Evolutionary conservation across 2,888 invertebrate genomes (phyloP).

Genomic region (Spatulosminthurus flaviceps): DNA sequence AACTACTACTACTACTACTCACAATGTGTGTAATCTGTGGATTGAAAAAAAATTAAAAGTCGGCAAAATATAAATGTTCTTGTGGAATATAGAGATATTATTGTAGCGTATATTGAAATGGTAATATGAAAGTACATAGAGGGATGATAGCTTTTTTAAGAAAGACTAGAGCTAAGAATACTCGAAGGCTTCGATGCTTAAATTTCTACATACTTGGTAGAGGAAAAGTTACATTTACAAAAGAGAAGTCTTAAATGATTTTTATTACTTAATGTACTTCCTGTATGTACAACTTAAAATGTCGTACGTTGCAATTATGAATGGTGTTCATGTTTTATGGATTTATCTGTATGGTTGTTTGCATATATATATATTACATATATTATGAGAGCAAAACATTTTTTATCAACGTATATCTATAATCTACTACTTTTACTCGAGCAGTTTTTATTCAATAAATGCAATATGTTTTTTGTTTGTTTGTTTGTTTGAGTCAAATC

Average conservation of each 20-base stretch:
- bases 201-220: background rate
- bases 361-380: background rate
- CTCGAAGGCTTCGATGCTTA: conserved; percentile 14
- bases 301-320: conserved; percentile 33
- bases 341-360: conserved; percentile 4
- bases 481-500: conserved; percentile 19
- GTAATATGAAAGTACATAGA: background rate
- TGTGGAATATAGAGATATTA: background rate
- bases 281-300: conserved; percentile 15
- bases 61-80: too few relatives aligned
- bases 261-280: conserved; percentile 18
- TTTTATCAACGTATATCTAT: too few relatives aligned
- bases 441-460: background rate
- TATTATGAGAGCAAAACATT: too few relatives aligned
- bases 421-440: background rate
- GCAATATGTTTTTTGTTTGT: too few relatives aligned
- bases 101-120: background rate
- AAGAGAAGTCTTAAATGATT: background rate
- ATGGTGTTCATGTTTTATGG: conserved; percentile 33
- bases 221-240: background rate
- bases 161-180: background rate
- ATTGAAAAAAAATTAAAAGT: too few relatives aligned
- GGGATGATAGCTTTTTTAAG: background rate
- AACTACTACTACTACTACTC: too few relatives aligned
- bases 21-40: too few relatives aligned